Conservation (phyloP, 2,797 vertebrate genomes). For the Bradypus variegatus region DNA sequence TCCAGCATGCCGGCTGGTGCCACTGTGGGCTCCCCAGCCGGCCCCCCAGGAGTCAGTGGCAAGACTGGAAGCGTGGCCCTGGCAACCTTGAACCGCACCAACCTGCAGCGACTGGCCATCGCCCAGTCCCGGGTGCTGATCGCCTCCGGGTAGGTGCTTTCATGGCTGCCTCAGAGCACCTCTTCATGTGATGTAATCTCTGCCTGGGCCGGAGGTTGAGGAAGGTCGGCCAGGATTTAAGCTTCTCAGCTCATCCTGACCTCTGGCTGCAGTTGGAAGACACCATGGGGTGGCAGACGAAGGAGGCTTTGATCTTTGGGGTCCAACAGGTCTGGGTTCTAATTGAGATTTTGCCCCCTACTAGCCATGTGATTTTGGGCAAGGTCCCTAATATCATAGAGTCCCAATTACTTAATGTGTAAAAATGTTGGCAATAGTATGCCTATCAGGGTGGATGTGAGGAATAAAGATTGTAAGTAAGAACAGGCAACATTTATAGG, state of each 20-base stretch:
- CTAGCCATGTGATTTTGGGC: neutral
- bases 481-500: accelerated
- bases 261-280: neutral
- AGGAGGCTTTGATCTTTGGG: neutral
- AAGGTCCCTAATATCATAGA: neutral
- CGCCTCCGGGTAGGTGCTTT: slow-evolving; percentile 86
- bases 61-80: slow-evolving; percentile 78
- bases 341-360: neutral
- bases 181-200: slow-evolving; percentile 28
- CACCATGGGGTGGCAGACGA: neutral
- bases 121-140: slow-evolving; percentile 93
- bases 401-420: neutral
- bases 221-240: neutral
- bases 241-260: neutral
- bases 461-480: neutral
- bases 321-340: neutral
- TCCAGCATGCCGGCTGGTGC: slow-evolving; percentile 39
- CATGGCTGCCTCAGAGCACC: slow-evolving; percentile 39
- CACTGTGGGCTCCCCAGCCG: slow-evolving; percentile 63
- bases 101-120: slow-evolving; percentile 88
- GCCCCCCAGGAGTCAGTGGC: slow-evolving; percentile 64
- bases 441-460: accelerated
- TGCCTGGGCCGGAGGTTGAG: too few relatives aligned
- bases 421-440: neutral
- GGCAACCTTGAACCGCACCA: slow-evolving; percentile 83